Evolutionary conservation across 2,113 vertebrate species (phyloP).

Genomic region (Otus sunia): DNA sequence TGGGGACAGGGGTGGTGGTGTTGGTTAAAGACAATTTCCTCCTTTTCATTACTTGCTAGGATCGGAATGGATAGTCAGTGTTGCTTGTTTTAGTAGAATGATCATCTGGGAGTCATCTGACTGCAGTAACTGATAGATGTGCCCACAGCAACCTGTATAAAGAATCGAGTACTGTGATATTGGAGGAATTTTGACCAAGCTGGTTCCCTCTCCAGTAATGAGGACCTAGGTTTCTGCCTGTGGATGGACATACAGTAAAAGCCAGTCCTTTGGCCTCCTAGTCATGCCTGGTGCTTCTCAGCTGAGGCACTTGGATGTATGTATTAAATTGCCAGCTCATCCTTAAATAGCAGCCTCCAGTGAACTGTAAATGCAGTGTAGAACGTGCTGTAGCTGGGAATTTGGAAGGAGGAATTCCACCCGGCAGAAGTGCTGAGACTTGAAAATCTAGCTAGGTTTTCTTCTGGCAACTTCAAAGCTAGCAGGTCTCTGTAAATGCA

Average conservation of each 20-base stretch:
- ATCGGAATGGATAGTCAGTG: neutral
- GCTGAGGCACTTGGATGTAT: neutral
- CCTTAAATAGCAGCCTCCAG: slow-evolving; percentile 22
- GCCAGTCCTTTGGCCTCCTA: neutral
- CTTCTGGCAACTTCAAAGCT: slow-evolving; percentile 7
- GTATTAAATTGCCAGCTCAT: slow-evolving; percentile 16
- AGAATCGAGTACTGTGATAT: neutral
- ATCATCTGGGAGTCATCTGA: neutral
- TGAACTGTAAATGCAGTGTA: neutral
- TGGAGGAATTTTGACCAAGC: neutral
- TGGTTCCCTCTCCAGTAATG: neutral
- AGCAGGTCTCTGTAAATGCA: neutral
- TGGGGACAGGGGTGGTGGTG: too few relatives aligned
- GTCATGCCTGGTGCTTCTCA: neutral
- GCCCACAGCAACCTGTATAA: neutral
- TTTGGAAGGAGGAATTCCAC: slow-evolving; percentile 39
- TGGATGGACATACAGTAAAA: neutral
- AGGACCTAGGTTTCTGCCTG: neutral
- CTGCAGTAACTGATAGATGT: neutral
- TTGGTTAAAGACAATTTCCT: neutral
- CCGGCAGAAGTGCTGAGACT: neutral
- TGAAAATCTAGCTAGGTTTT: slow-evolving; percentile 17
- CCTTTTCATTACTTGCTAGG: neutral
- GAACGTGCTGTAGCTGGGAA: neutral
- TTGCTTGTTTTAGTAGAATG: fast-evolving